phyloP scores from a whole-genome alignment of 2,888 invertebrate species.

The Entomobrya proxima region DNA sequence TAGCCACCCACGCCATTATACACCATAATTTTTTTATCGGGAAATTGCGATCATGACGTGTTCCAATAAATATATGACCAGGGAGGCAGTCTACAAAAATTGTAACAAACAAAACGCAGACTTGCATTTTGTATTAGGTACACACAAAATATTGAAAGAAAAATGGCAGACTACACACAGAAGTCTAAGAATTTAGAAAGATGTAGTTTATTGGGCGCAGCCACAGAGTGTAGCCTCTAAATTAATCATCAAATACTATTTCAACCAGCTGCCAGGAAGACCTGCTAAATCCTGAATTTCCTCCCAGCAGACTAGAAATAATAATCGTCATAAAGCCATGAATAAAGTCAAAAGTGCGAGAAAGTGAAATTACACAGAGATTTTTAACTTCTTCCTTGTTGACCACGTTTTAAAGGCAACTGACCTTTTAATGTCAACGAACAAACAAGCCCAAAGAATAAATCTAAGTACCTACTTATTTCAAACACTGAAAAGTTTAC shows the following conservation, averaged over 20 bases:
- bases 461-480: too few relatives aligned
- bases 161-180: too few relatives aligned
- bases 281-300: too few relatives aligned
- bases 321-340: conserved; percentile 23
- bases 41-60: background rate
- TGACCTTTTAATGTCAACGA: conserved; percentile 59
- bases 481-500: too few relatives aligned
- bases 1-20: conserved; percentile 14
- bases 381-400: background rate
- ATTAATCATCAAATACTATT: conserved; percentile 23
- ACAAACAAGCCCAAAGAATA: conserved; percentile 10
- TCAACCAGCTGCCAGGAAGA: background rate
- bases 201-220: too few relatives aligned
- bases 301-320: background rate
- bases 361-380: conserved; percentile 33
- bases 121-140: too few relatives aligned
- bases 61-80: background rate
- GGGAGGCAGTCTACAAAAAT: background rate
- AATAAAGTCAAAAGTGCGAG: conserved; percentile 11
- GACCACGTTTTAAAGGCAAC: conserved; percentile 34
- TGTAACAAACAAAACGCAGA: too few relatives aligned
- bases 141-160: too few relatives aligned
- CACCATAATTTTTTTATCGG: background rate
- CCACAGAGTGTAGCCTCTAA: conserved; percentile 1
- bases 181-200: too few relatives aligned